These are phyloP conservation scores for Drosophila imparisetae DNA, from an alignment of 2,888 invertebrate species.

Conservation along the genomic window DNA sequence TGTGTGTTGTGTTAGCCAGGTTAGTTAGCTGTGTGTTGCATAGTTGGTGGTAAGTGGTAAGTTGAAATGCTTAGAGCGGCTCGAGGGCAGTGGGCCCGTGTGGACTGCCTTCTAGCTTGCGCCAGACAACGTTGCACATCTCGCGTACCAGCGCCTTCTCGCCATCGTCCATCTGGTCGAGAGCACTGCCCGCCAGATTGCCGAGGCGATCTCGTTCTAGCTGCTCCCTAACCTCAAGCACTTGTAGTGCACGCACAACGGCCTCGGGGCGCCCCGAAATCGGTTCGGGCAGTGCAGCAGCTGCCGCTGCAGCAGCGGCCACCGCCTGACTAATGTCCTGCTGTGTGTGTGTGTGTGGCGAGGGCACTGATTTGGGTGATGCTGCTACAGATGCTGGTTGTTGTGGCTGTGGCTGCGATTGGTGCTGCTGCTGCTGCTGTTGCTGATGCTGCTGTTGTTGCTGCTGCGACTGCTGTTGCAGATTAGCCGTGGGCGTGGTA, in stretches of 20 bases:
- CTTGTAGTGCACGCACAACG: slow-evolving; percentile 95
- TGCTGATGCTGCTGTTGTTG: slow-evolving; percentile 51
- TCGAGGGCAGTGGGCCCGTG: slow-evolving; percentile 84
- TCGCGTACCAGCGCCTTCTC: slow-evolving; percentile 97
- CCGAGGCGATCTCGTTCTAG: slow-evolving; percentile 89
- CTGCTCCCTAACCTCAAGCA: slow-evolving; percentile 95
- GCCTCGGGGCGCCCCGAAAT: slow-evolving; percentile 93
- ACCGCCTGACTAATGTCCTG: slow-evolving; percentile 61
- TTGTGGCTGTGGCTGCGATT: slow-evolving; percentile 47
- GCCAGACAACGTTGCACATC: slow-evolving; percentile 98
- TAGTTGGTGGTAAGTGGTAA: slow-evolving; percentile 12
- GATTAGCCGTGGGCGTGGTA: slow-evolving; percentile 66
- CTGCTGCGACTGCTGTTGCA: slow-evolving; percentile 58
- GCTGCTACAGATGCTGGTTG: slow-evolving; percentile 40
- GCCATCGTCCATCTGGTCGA: slow-evolving; percentile 91
- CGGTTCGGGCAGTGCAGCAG: slow-evolving; percentile 75
- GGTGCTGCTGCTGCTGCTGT: slow-evolving; percentile 47
- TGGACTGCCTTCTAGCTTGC: slow-evolving; percentile 94
- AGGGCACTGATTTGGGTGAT: slow-evolving; percentile 56
- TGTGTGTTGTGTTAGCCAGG: slow-evolving; percentile 52
- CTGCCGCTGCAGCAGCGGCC: slow-evolving; percentile 66
- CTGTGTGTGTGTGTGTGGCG: slow-evolving; percentile 50
- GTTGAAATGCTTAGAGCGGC: slow-evolving; percentile 72
- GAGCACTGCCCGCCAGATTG: slow-evolving; percentile 78
- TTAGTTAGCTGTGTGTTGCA: slow-evolving; percentile 25